Evolutionary conservation across 2,888 invertebrate species (phyloP), one percentile per base, ranked within the genome.

Genomic region (Eupithecia tripunctaria): DNA sequence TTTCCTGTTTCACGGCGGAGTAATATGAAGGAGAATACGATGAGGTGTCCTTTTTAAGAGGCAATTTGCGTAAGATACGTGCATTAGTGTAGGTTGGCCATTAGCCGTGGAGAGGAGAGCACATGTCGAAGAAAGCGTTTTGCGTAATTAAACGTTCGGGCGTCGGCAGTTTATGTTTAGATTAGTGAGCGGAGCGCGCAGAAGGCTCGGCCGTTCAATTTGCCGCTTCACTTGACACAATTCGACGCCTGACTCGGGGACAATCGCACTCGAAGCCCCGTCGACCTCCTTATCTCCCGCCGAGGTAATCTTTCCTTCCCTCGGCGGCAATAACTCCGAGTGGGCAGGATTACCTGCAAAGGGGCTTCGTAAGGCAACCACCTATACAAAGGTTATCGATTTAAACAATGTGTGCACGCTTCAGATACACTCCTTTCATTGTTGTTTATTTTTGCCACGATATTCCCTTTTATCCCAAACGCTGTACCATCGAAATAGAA

Each of bases 181-280:
- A 94, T 94, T 94, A 94, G 92, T 91, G 93, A 89, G 89, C 90
- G 83, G 84, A 88, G 89, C 88, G 91, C 89, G 89, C 92, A 91
- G 90, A 92, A 91, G 91, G 91, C 91, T 92, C 92, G 94, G 91
- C 93, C 94, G 93, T 94, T 94, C 94, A 94, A 94, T 94, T 94
- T 94, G 91, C 93, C 93, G 94, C 89, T 94, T 94, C 94, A 94
- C 94, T 94, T 94, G 94, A 94, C 94, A 94, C 94, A 94, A 94
- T 94, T 94, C 93, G 94, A 94, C 91, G 93, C 93, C 93, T 93
- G 94, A 93, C 93, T 93, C 93, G 91, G 93, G 94, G 94, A 94
- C 94, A 94, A 94, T 94, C 94, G 94, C 93, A 93, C 93, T 93
- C 90, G 89, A 92, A 92, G 91, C 92, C 90, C 92, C 93, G 91